Base-by-base conservation (phyloP, 2,888 invertebrate genomes). In the Amphipyra tragopoginis region DNA sequence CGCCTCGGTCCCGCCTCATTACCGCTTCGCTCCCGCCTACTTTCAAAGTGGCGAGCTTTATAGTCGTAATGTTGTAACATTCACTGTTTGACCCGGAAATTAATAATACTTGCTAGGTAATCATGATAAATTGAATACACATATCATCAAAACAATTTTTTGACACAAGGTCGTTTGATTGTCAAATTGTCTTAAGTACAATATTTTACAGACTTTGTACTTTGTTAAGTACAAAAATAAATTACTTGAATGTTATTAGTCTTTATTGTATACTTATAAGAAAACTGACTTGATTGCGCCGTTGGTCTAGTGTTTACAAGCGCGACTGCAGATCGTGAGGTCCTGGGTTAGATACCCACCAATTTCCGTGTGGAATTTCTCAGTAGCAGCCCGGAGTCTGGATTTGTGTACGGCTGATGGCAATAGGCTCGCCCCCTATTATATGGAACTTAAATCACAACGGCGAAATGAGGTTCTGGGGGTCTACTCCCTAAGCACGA, bases 11-110 rank as follows among this genome's bases (percentile, higher is more conserved):
- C 21, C 21, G 21, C 3, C 21, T 21, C 21, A 3, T 3, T 29
- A 2, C 8, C 36, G 36, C 36, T 10, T 10, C 64, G 52, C 64
- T n/a, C n/a, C n/a, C n/a, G n/a, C n/a, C n/a, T n/a, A n/a, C n/a
- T 44, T 11, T 34, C 14, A 9, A 13, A 0, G 14, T 15, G n/a
- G 43, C 44, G 0, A 26, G 10, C n/a, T 38, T 44, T 63, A 29
- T 29, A 29, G 7, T 15, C 8, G 5, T 21, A 26, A 6, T 11
- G 0, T n/a, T 7, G 10, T 36, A 1, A 10, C 11, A 51, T 29
- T 34, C 2, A 26, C 44, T 5, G 38, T 51, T 39, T n/a, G 38
- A 63, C 26, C 63, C 14, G 29, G 40, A 65, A 45, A 29, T 29
- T 29, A 7, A 29, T 36, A 8, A 7, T n/a, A 15, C 11, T 1